These are phyloP conservation scores for Hippocampus zosterae DNA, from an alignment of 2,113 vertebrate species.

Conservation along the genomic window DNA sequence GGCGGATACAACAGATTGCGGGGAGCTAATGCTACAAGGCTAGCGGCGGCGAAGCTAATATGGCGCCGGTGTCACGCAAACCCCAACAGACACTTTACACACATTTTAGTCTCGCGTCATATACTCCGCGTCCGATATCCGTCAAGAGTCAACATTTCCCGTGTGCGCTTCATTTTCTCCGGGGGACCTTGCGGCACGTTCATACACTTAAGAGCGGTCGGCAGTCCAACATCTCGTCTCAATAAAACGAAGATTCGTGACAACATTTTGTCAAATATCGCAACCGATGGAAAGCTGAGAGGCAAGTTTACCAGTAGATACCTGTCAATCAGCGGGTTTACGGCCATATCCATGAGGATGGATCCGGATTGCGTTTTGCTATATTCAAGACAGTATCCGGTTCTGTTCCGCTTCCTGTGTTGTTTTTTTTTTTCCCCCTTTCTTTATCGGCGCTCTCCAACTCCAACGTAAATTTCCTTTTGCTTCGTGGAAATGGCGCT, in stretches of 20 bases:
- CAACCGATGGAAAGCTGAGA: constrained; percentile 47
- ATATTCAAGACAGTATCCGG: constrained; percentile 59
- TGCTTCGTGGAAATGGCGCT: constrained; percentile 77
- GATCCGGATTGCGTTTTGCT: constrained; percentile 73
- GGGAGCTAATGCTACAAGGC: constrained; percentile 50
- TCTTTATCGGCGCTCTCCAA: constrained; percentile 39
- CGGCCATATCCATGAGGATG: constrained; percentile 77
- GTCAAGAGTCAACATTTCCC: not conserved
- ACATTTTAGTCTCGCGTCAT: not conserved
- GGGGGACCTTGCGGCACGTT: not conserved
- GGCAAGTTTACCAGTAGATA: constrained; percentile 69
- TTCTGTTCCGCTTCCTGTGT: constrained; percentile 36
- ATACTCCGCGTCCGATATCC: not conserved
- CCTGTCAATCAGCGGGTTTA: constrained; percentile 75
- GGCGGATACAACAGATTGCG: not conserved
- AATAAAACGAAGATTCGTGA: not conserved
- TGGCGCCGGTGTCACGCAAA: constrained; percentile 51
- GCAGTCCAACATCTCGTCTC: constrained; percentile 3
- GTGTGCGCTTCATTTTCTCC: constrained; percentile 7
- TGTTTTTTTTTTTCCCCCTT: not conserved
- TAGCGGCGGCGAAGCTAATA: constrained; percentile 54
- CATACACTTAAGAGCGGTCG: constrained; percentile 2
- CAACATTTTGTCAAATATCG: constrained; percentile 44
- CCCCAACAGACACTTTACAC: constrained; percentile 20
- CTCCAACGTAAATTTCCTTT: not conserved